Conservation (phyloP, 2,888 invertebrate species). For the Scaptomyza cyrtandrae region DNA sequence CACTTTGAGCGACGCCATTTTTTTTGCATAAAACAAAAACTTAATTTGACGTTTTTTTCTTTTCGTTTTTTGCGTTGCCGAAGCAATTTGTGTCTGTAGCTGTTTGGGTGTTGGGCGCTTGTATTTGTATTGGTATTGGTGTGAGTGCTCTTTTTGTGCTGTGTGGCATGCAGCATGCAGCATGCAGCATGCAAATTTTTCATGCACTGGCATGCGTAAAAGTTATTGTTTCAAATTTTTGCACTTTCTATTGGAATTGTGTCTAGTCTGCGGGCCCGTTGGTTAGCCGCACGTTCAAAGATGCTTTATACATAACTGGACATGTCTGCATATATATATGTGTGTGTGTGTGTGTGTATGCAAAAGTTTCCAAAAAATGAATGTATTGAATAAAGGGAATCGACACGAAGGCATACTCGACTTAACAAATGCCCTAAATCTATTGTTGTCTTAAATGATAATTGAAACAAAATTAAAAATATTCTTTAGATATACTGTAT, state of each 20-base stretch:
- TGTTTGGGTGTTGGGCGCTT: not conserved
- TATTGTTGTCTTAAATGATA: too few relatives aligned
- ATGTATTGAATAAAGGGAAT: constrained; percentile 27
- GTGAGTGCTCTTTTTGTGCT: constrained; percentile 8
- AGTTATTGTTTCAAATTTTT: constrained; percentile 77
- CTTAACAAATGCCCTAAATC: not conserved
- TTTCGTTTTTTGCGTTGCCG: too few relatives aligned
- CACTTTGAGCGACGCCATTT: constrained; percentile 54
- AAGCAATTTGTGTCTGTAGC: constrained; percentile 18
- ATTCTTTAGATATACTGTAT: too few relatives aligned
- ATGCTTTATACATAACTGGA: constrained; percentile 1
- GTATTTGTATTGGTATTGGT: constrained; percentile 9
- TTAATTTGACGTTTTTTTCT: constrained; percentile 18
- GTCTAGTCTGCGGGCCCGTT: constrained; percentile 31
- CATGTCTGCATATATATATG: not conserved
- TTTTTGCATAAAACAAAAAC: constrained; percentile 30
- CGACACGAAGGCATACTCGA: not conserved
- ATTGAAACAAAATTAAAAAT: too few relatives aligned
- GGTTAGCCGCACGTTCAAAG: constrained; percentile 32
- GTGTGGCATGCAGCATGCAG: constrained; percentile 19
- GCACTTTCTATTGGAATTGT: constrained; percentile 63
- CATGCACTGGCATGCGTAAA: constrained; percentile 73
- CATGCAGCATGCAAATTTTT: constrained; percentile 67
- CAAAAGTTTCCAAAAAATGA: constrained; percentile 20
- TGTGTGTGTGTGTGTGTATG: constrained; percentile 3